Evolutionary conservation across 2,797 vertebrate genomes (phyloP).

Genomic region (Sitta carolinensis): DNA sequence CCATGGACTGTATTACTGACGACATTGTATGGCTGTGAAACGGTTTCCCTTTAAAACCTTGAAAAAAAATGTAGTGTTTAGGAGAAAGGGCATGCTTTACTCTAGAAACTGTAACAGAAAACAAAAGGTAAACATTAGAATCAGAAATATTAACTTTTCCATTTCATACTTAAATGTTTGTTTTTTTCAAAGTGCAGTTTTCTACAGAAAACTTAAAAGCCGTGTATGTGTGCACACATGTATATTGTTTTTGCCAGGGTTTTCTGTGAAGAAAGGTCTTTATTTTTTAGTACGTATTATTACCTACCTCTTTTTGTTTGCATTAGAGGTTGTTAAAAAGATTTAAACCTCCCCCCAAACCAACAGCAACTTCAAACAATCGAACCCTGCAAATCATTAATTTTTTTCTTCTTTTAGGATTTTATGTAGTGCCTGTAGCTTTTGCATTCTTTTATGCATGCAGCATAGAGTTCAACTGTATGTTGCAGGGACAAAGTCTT

Average conservation of each 20-base stretch:
- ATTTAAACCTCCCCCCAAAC: not conserved
- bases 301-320: conserved; percentile 21
- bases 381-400: not conserved
- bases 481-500: not conserved
- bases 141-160: not conserved
- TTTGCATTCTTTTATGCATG: not conserved
- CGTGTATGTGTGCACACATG: not conserved
- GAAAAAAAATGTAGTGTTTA: not conserved
- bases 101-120: not conserved
- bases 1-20: not conserved
- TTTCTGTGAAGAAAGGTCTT: conserved; percentile 16
- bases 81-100: not conserved
- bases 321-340: conserved; percentile 27
- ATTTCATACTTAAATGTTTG: not conserved
- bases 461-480: fast-evolving
- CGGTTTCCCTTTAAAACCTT: not conserved
- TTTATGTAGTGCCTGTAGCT: not conserved
- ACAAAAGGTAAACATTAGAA: not conserved
- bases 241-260: not conserved
- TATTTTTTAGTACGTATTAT: not conserved
- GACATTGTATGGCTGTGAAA: not conserved
- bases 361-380: not conserved
- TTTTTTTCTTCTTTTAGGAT: not conserved
- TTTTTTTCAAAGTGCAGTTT: not conserved
- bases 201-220: not conserved